These are phyloP conservation scores for Dasysyrphus tricinctus DNA, from an alignment of 2,888 invertebrate species.

Conservation along the genomic window DNA sequence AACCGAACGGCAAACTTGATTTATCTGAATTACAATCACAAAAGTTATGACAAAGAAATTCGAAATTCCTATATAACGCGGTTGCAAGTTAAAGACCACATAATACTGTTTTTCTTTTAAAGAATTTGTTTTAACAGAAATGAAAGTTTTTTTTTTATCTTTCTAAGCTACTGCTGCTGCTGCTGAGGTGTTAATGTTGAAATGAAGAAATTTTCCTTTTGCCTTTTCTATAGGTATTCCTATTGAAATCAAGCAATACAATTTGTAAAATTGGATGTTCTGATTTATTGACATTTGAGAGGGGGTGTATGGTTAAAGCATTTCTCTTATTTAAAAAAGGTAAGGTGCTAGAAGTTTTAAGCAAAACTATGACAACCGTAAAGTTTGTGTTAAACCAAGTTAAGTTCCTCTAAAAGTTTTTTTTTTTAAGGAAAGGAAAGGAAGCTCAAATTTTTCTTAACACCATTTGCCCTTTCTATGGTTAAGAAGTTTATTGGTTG, in stretches of 20 bases:
- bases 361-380: not conserved
- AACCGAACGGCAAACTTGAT: conserved; percentile 26
- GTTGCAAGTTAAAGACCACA: conserved; percentile 13
- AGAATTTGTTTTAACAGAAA: conserved; percentile 24
- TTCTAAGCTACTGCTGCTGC: not conserved
- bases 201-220: not conserved
- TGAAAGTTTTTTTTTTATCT: conserved; percentile 26
- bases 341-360: not conserved
- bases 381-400: not conserved
- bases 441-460: not conserved
- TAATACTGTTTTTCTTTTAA: conserved; percentile 27
- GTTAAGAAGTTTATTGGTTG: not conserved
- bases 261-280: not conserved
- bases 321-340: not conserved
- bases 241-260: not conserved
- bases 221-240: no score
- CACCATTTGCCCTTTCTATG: not conserved
- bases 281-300: conserved; percentile 6
- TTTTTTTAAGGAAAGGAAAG: not conserved
- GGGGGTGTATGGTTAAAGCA: not conserved
- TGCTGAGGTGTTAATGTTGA: conserved; percentile 24
- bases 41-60: conserved; percentile 19
- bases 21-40: conserved; percentile 31
- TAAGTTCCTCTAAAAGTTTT: not conserved
- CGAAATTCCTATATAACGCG: not conserved